Evolutionary conservation across 2,888 invertebrate species (phyloP).

Genomic region (Plagodis dolabraria): DNA sequence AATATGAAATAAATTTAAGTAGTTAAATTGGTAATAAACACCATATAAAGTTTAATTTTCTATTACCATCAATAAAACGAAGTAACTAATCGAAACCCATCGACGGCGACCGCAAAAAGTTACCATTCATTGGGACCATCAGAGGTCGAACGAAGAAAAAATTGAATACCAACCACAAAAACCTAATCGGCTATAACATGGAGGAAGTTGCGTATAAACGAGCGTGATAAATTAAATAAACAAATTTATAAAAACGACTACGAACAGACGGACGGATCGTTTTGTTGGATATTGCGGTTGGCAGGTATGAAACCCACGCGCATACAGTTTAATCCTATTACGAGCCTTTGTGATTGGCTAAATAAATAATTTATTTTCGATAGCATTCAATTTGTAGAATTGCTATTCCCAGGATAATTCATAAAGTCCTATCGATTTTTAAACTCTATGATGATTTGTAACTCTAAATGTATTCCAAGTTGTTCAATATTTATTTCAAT

Average conservation of each 20-base stretch:
- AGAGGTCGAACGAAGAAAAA: constrained; percentile 57
- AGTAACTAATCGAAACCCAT: constrained; percentile 59
- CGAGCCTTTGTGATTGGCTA: constrained; percentile 68
- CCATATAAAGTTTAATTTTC: constrained; percentile 2
- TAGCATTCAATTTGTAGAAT: constrained; percentile 56
- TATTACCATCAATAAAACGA: constrained; percentile 24
- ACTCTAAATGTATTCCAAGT: too few relatives aligned
- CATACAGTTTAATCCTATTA: constrained; percentile 75
- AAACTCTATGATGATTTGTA: not conserved
- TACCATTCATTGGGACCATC: constrained; percentile 60
- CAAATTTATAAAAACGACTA: constrained; percentile 77
- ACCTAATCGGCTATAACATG: constrained; percentile 75
- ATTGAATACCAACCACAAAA: constrained; percentile 72
- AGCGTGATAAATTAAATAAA: constrained; percentile 83
- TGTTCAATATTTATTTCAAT: too few relatives aligned
- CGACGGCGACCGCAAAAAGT: constrained; percentile 60
- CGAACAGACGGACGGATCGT: constrained; percentile 61
- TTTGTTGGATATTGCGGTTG: constrained; percentile 69
- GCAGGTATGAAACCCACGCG: constrained; percentile 75
- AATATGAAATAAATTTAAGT: too few relatives aligned
- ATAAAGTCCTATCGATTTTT: constrained; percentile 1
- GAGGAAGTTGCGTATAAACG: constrained; percentile 81
- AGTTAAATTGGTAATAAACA: not conserved
- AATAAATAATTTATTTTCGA: constrained; percentile 79
- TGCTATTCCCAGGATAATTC: constrained; percentile 24